Conservation (phyloP, 2,888 invertebrate species). For the Gandaritis pyraliata region DNA sequence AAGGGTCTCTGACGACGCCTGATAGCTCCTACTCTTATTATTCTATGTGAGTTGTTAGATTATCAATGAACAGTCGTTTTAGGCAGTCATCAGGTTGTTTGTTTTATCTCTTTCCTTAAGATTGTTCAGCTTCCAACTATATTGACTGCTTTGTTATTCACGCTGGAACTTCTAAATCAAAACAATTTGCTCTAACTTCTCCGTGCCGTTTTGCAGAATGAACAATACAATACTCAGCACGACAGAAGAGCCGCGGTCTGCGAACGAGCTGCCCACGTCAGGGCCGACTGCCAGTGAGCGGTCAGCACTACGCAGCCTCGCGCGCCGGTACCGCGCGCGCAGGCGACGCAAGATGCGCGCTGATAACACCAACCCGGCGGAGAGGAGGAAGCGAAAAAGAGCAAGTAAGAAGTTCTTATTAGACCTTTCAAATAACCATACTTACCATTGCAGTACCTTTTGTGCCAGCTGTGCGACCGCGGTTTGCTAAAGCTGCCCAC, state of each 20-base stretch:
- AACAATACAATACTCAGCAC: conserved; percentile 68
- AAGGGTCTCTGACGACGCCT: conserved; percentile 74
- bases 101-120: too few relatives aligned
- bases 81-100: too few relatives aligned
- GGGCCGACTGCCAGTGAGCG: conserved; percentile 86
- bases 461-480: too few relatives aligned
- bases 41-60: conserved; percentile 67
- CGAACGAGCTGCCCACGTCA: conserved; percentile 86
- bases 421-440: too few relatives aligned
- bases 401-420: conserved; percentile 54
- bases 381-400: conserved; percentile 81
- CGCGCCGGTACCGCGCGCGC: conserved; percentile 86
- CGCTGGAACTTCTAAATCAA: too few relatives aligned
- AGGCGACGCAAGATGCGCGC: conserved; percentile 75
- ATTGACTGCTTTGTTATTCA: too few relatives aligned
- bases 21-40: conserved; percentile 77
- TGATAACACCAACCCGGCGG: conserved; percentile 73
- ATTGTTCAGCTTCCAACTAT: too few relatives aligned
- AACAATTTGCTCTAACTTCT: too few relatives aligned
- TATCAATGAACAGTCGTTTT: background rate
- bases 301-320: conserved; percentile 88
- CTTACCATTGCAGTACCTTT: too few relatives aligned
- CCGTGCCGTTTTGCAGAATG: conserved; percentile 19
- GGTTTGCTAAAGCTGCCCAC: too few relatives aligned
- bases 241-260: conserved; percentile 78